Evolutionary conservation across 2,797 vertebrate species (phyloP).

Genomic region (Dryobates pubescens): DNA sequence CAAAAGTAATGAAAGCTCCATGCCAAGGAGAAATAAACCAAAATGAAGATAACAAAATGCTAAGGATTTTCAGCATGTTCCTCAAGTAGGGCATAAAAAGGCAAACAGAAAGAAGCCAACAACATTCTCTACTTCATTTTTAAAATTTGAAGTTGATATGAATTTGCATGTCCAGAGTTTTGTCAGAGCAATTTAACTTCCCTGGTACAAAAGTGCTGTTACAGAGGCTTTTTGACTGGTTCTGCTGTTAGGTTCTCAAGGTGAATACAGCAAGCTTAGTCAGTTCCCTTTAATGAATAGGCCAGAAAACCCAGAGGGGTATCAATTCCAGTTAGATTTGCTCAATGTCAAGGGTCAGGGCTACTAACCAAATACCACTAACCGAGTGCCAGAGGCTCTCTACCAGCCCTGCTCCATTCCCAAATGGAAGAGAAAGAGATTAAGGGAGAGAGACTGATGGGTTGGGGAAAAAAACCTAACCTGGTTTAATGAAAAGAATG

Average conservation of each 20-base stretch:
- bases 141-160: neutral
- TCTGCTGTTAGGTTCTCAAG: neutral
- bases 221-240: neutral
- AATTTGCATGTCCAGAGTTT: neutral
- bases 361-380: too few relatives aligned
- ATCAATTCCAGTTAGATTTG: neutral
- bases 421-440: too few relatives aligned
- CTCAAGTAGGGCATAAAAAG: neutral
- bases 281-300: neutral
- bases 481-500: too few relatives aligned
- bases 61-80: neutral
- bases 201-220: neutral
- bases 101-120: too few relatives aligned
- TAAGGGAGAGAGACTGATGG: too few relatives aligned
- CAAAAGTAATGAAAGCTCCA: slow-evolving; percentile 22
- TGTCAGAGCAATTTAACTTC: neutral
- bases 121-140: neutral
- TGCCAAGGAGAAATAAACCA: neutral
- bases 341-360: neutral
- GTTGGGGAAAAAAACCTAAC: too few relatives aligned
- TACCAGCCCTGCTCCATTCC: too few relatives aligned
- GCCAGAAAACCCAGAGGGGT: neutral
- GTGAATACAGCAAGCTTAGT: neutral
- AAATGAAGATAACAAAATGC: neutral
- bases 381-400: too few relatives aligned